phyloP scores from a whole-genome alignment of 2,797 vertebrate genomes.

The Crenichthys baileyi region DNA sequence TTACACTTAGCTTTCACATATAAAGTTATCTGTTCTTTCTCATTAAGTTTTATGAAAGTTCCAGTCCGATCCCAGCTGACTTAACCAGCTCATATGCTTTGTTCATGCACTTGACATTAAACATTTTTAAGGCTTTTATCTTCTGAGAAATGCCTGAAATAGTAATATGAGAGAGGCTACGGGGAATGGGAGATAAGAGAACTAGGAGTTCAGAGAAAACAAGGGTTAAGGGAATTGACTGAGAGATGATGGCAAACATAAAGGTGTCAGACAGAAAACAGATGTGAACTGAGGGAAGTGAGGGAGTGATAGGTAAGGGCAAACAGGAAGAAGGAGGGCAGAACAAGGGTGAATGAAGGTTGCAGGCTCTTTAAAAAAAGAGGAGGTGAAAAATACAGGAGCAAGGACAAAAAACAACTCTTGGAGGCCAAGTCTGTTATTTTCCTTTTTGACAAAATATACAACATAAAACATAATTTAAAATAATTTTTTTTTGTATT shows the following conservation, averaged over 20 bases:
- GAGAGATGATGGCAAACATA: constrained; percentile 41
- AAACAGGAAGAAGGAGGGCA: constrained; percentile 43
- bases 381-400: constrained; percentile 16
- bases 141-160: constrained; percentile 42
- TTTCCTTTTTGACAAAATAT: background rate
- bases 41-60: constrained; percentile 35
- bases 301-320: constrained; percentile 44
- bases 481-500: background rate
- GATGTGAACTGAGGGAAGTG: constrained; percentile 27
- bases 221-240: constrained; percentile 58
- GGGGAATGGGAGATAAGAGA: background rate
- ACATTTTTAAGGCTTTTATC: constrained; percentile 56
- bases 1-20: constrained; percentile 8
- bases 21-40: constrained; percentile 32
- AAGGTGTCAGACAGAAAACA: constrained; percentile 49
- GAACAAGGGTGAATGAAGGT: constrained; percentile 41
- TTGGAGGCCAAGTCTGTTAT: background rate
- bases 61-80: constrained; percentile 38
- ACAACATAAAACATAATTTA: background rate
- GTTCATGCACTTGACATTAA: constrained; percentile 57
- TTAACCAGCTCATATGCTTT: constrained; percentile 39
- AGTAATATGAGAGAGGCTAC: background rate
- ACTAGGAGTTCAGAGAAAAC: constrained; percentile 21
- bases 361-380: constrained; percentile 19
- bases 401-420: constrained; percentile 21